phyloP scores from a whole-genome alignment of 2,113 vertebrate genomes.

The Columba janthina region DNA sequence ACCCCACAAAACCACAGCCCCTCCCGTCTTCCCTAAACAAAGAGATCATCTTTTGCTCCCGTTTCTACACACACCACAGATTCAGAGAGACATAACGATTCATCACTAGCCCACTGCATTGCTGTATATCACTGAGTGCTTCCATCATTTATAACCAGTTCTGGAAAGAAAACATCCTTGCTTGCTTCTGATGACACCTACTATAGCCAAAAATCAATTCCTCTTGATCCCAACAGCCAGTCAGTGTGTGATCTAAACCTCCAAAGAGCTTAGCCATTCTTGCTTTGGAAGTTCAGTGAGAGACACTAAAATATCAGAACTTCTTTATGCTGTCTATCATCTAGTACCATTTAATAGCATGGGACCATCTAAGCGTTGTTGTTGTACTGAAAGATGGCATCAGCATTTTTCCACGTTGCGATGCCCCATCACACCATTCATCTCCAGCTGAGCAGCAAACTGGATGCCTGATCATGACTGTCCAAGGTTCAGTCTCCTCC shows the following conservation, averaged over 20 bases:
- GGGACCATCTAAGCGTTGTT: neutral
- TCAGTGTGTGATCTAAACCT: neutral
- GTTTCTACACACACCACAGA: neutral
- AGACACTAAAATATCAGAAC: neutral
- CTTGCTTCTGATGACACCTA: neutral
- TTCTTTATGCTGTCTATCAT: neutral
- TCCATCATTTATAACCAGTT: neutral
- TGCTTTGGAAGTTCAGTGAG: neutral
- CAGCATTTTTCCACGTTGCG: neutral
- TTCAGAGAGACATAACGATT: neutral
- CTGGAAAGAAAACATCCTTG: neutral
- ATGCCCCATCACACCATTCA: neutral
- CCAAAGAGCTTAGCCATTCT: neutral
- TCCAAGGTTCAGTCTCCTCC: neutral
- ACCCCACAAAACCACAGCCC: neutral
- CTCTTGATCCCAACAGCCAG: constrained; percentile 1
- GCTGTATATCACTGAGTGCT: neutral
- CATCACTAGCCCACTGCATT: neutral
- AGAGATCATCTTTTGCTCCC: neutral
- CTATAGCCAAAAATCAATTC: constrained; percentile 31
- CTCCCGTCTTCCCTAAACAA: neutral
- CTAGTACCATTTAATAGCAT: neutral
- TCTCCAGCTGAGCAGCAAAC: neutral
- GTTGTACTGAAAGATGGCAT: neutral
- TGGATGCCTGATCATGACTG: neutral